Evolutionary conservation across 2,888 invertebrate species (phyloP), one percentile per base, ranked within the genome.

Genomic region (Campoplex capitator): DNA sequence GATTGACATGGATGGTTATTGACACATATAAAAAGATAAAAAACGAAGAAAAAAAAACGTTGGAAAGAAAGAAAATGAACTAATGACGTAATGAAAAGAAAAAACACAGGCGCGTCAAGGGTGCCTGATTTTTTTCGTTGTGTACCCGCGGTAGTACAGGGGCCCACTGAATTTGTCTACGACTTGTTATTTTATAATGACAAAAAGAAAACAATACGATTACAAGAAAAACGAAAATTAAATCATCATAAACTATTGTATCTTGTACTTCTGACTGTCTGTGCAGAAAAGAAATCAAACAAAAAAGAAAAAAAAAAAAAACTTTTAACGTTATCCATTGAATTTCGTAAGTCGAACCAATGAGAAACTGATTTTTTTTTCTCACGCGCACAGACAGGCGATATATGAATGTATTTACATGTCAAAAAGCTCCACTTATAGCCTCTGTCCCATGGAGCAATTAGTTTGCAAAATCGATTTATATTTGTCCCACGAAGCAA

Each of bases 141-240:
- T 93, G 89, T 89, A 91, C 89, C 89, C 91, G 90, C 91, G 51
- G 92, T 90, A 88, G 89, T 88, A 90, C 86, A 90, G 93, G 93
- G 93, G 92, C 93, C 93, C 93, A 93, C 92, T 89, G 87, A 90
- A 90, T 89, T 89, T 92, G 90, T 91, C 89, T 90, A 91, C 90
- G 89, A 92, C 86, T 89, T 73, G 82, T 86, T 62, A 62, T 32
- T 84, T 87, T 85, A 83, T 80, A 84, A 68, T 81, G 82, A 79
- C 83, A 32, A 35, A 56, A 48, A 38, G 87, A 84, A 74, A 45
- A 2, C 83, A 42, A 85, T 79, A 79, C 32, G 56, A 85, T 79
- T 82, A 56, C 54, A 71, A 76, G 58, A 88, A 78, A 83, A 87
- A 83, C 6, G 51, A 62, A 62, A 67, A 82, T n/a, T 13, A 73